Evolutionary conservation across 2,113 vertebrate genomes (phyloP), one percentile per base, ranked within the genome.

Genomic region (Solenodon paradoxus): DNA sequence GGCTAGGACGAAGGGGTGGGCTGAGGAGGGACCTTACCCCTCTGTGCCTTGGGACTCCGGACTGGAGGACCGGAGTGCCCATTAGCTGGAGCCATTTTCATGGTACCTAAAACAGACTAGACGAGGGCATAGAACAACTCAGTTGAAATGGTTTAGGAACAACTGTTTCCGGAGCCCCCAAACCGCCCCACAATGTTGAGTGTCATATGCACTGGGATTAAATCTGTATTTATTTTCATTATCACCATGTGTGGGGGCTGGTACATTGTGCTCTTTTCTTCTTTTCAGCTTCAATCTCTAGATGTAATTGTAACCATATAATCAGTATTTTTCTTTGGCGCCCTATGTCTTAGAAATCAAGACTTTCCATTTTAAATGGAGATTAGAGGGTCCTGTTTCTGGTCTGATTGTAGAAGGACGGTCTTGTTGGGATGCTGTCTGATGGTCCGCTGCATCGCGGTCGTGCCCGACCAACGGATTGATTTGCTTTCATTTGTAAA

Each of bases 401-500:
- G 13, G 89, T 79, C 71, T 72, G 59, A 51, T 64, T 71, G 26
- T 30, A 28, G 87, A 75, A 93, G 81, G 90, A 47, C 24, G 32
- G 78, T 85, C 95, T n/a, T n/a, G n/a, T 88, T 83, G 82, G 74
- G 45, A 57, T 15, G 7, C 28, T 77, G 59, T 88, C 90, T 85
- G 69, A 92, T 90, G 79, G 69, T 88, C 96, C 95, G 74, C 93
- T 83, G 77, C 89, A 74, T 63, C 89, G 96, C 95, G 97, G 97
- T 96, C 97, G 95, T 92, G 96, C 90, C 92, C 40, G 94, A 95
- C 95, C 93, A 66, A 92, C 51, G 72, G 95, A 92, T 94, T 96
- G 47, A 80, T 92, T 97, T 96, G 97, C 94, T 98, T 97, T 98
- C 51, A 95, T 96, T 98, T 99, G 98, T 99, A 99, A 97, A 99